phyloP scores from a whole-genome alignment of 2,113 vertebrate species.

The Lagenorhynchus albirostris region DNA sequence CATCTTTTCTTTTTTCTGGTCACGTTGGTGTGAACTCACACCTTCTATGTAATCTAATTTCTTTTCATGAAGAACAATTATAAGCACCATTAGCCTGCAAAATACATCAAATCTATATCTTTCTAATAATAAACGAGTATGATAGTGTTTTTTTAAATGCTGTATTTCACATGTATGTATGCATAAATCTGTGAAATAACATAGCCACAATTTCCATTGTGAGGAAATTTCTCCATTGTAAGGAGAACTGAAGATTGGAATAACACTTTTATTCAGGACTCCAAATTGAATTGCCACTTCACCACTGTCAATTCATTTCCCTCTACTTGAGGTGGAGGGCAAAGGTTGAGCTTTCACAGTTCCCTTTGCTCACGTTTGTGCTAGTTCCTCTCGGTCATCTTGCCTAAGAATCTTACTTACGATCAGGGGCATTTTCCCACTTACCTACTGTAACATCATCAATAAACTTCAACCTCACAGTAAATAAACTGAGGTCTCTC shows the following conservation, averaged over 20 bases:
- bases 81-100: neutral
- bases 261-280: neutral
- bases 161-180: neutral
- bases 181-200: neutral
- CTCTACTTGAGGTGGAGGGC: neutral
- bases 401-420: neutral
- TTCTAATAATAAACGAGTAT: neutral
- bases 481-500: neutral
- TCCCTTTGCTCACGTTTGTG: neutral
- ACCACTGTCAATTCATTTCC: neutral
- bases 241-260: neutral
- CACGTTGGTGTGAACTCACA: neutral
- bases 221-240: too few species aligned
- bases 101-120: neutral
- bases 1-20: neutral
- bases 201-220: neutral
- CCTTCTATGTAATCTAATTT: neutral
- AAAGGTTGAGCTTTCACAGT: neutral
- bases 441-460: neutral
- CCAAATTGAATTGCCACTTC: neutral
- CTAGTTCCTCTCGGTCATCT: neutral
- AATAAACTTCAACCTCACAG: neutral
- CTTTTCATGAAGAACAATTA: neutral
- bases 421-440: neutral
- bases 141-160: neutral